These are phyloP conservation scores for Pangasius macronema DNA, from an alignment of 2,797 vertebrate genomes.

Conservation along the genomic window DNA sequence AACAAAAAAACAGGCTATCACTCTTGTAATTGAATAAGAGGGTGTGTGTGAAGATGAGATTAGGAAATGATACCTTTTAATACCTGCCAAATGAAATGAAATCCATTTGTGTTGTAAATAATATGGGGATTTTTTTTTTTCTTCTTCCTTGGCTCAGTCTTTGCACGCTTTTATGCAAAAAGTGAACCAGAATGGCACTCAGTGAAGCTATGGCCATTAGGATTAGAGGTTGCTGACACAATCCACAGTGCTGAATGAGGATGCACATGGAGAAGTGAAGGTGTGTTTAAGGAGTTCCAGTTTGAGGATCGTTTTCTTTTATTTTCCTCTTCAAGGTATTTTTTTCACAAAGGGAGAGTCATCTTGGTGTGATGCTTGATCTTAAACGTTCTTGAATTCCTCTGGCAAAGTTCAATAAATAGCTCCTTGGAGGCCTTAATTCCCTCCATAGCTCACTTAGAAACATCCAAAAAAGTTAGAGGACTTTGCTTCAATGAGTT, in stretches of 20 bases:
- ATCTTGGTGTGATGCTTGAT: slow-evolving; percentile 57
- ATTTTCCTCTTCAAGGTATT: slow-evolving; percentile 5
- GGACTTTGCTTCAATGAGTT: slow-evolving; percentile 74
- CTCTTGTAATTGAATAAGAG: slow-evolving; percentile 76
- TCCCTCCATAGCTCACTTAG: slow-evolving; percentile 74
- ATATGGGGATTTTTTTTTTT: slow-evolving; percentile 28
- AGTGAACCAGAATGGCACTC: slow-evolving; percentile 83
- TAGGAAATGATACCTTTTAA: slow-evolving; percentile 57
- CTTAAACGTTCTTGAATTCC: slow-evolving; percentile 76
- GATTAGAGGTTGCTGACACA: slow-evolving; percentile 81
- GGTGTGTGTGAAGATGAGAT: slow-evolving; percentile 73
- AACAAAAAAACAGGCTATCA: slow-evolving; percentile 60
- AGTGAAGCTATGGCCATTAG: slow-evolving; percentile 82
- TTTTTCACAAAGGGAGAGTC: slow-evolving; percentile 53
- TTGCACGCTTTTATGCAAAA: slow-evolving; percentile 83
- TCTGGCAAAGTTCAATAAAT: slow-evolving; percentile 91
- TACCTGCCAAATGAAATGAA: slow-evolving; percentile 37
- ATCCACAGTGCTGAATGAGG: slow-evolving; percentile 77
- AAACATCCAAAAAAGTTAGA: slow-evolving; percentile 77
- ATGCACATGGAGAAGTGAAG: slow-evolving; percentile 70
- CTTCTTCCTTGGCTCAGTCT: slow-evolving; percentile 46
- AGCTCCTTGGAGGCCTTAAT: slow-evolving; percentile 76
- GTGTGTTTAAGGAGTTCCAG: slow-evolving; percentile 66
- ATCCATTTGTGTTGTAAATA: slow-evolving; percentile 41
- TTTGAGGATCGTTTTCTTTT: slow-evolving; percentile 41